These are phyloP conservation scores for Patella caerulea DNA, from an alignment of 2,888 invertebrate genomes.

Conservation along the genomic window DNA sequence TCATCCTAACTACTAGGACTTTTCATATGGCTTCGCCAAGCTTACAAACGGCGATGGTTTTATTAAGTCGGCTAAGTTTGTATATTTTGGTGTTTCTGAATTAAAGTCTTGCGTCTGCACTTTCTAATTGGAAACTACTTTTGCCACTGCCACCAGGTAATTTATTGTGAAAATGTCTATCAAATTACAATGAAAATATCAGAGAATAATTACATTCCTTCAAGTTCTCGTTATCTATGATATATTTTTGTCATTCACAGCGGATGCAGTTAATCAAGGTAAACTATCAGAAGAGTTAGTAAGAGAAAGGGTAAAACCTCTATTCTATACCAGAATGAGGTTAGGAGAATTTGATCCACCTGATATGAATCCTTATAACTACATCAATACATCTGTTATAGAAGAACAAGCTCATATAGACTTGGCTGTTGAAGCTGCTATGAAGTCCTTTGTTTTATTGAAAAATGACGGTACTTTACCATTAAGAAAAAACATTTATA, in stretches of 20 bases:
- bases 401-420: slow-evolving; percentile 42
- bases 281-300: slow-evolving; percentile 21
- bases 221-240: not conserved
- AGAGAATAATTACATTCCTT: too few relatives aligned
- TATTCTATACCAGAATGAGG: slow-evolving; percentile 36
- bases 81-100: too few relatives aligned
- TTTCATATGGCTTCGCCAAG: too few relatives aligned
- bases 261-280: slow-evolving; percentile 9
- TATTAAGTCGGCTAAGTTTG: too few relatives aligned
- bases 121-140: too few relatives aligned
- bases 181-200: too few relatives aligned
- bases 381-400: slow-evolving; percentile 39
- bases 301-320: slow-evolving; percentile 25
- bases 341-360: slow-evolving; percentile 41
- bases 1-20: too few relatives aligned
- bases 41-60: too few relatives aligned
- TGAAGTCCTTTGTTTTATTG: slow-evolving; percentile 47
- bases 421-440: slow-evolving; percentile 43
- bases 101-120: too few relatives aligned
- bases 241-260: slow-evolving; percentile 10
- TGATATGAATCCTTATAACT: slow-evolving; percentile 47
- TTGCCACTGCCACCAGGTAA: too few relatives aligned
- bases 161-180: too few relatives aligned
- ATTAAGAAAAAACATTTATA: not conserved
- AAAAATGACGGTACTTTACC: slow-evolving; percentile 37